phyloP scores from a whole-genome alignment of 2,797 vertebrate species.

The Acanthurus lineatus region DNA sequence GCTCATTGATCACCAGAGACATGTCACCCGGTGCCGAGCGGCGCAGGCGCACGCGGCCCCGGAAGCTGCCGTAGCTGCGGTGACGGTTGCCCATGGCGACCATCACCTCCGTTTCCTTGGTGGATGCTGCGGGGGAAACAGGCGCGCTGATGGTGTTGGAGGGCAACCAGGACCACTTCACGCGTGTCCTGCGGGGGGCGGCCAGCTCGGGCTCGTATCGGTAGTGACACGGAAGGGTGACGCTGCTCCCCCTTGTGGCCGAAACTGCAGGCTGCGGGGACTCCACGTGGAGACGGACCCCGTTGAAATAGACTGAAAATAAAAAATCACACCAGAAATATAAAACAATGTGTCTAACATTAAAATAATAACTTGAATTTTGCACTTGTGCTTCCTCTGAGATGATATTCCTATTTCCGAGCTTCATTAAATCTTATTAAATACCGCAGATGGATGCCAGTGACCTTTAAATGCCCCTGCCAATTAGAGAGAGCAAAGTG shows the following conservation, averaged over 20 bases:
- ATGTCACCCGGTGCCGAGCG: conserved; percentile 75
- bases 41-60: conserved; percentile 87
- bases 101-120: conserved; percentile 89
- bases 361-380: not conserved
- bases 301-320: conserved; percentile 83
- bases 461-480: too few relatives aligned
- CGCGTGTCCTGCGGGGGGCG: conserved; percentile 83
- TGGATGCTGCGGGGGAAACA: conserved; percentile 60
- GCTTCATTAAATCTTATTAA: too few relatives aligned
- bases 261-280: conserved; percentile 85
- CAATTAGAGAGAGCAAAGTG: too few relatives aligned
- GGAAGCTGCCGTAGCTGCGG: conserved; percentile 89
- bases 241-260: conserved; percentile 86
- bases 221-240: conserved; percentile 91
- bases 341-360: not conserved
- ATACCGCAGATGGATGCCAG: too few relatives aligned
- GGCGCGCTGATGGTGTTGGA: conserved; percentile 59
- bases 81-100: conserved; percentile 89
- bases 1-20: conserved; percentile 88
- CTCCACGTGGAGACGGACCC: conserved; percentile 89
- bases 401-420: too few relatives aligned
- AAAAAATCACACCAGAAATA: not conserved
- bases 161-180: conserved; percentile 93
- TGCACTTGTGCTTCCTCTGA: too few relatives aligned
- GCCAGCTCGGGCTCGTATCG: conserved; percentile 84